Percentiles rank a stretch among this genome's conserved stretches.
Evolutionary conservation across 1,140 invertebrate genomes (phyloP).

Genomic region (Apis laboriosa): DNA sequence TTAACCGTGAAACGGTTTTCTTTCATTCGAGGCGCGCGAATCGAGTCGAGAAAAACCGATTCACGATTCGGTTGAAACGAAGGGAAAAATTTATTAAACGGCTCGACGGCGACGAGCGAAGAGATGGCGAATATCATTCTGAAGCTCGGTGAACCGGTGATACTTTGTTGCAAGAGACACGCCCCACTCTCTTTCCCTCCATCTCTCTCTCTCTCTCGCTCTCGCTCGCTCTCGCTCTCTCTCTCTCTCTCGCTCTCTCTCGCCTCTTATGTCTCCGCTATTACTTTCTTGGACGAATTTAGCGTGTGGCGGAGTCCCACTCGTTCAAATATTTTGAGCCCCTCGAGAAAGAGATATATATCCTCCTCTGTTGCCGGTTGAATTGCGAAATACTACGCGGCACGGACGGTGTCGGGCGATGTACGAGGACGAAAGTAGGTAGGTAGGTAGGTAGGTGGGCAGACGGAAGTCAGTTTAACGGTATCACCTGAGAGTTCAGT

Average conservation of each 20-base stretch:
- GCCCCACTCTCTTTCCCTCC: neutral
- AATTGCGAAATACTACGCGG: slow-evolving; percentile 44
- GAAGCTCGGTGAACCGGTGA: neutral
- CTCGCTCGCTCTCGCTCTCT: neutral
- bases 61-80: no score
- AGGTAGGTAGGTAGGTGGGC: slow-evolving; percentile 76
- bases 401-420: slow-evolving; percentile 53
- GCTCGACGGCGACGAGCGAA: neutral
- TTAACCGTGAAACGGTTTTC: no score
- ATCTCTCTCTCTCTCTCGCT: neutral
- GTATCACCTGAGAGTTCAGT: slow-evolving; percentile 68
- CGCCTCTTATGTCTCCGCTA: neutral
- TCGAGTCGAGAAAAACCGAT: no score
- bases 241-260: neutral
- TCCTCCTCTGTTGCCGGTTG: slow-evolving; percentile 39
- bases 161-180: slow-evolving; percentile 9
- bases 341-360: neutral
- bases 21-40: no score
- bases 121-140: neutral
- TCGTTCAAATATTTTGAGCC: slow-evolving; percentile 51
- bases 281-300: slow-evolving; percentile 35
- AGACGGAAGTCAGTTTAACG: slow-evolving; percentile 78
- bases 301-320: slow-evolving; percentile 11
- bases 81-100: no score
- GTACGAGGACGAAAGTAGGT: slow-evolving; percentile 75